A percentile compares a stretch with the other conserved stretches of the same genome.
Evolutionary conservation across 2,797 vertebrate species (phyloP).

Genomic region (Calcarius lapponicus): DNA sequence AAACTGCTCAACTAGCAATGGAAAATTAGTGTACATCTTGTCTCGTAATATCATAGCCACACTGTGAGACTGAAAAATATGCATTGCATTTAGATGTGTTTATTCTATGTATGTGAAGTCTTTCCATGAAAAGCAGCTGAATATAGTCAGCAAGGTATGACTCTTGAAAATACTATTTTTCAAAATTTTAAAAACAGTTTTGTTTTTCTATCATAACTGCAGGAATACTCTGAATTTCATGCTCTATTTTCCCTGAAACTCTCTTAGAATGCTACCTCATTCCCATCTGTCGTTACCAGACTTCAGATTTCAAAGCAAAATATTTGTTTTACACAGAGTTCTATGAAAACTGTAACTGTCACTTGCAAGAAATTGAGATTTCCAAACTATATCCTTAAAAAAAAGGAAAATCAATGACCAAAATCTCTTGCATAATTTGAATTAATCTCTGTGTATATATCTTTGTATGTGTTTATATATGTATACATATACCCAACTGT

Average conservation of each 20-base stretch:
- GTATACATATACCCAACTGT: not conserved
- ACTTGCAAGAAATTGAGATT: not conserved
- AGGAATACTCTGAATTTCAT: not conserved
- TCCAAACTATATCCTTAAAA: not conserved
- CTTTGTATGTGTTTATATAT: not conserved
- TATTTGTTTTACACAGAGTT: not conserved
- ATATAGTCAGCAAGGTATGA: not conserved
- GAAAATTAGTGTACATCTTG: slow-evolving; percentile 24
- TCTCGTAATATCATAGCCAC: not conserved
- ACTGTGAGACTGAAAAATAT: not conserved
- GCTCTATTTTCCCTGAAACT: not conserved
- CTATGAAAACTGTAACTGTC: not conserved
- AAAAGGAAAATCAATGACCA: not conserved
- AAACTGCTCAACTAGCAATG: slow-evolving; percentile 29
- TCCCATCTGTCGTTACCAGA: not conserved
- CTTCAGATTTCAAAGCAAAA: not conserved
- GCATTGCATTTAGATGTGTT: not conserved
- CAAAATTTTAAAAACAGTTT: not conserved
- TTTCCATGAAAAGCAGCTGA: not conserved
- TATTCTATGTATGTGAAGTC: not conserved
- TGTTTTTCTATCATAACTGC: not conserved
- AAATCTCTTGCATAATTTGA: not conserved
- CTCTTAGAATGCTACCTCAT: not conserved
- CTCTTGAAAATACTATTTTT: not conserved
- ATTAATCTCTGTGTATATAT: not conserved